These are phyloP conservation scores for Octodon degus DNA, from an alignment of 2,113 vertebrate species.

Conservation along the genomic window DNA sequence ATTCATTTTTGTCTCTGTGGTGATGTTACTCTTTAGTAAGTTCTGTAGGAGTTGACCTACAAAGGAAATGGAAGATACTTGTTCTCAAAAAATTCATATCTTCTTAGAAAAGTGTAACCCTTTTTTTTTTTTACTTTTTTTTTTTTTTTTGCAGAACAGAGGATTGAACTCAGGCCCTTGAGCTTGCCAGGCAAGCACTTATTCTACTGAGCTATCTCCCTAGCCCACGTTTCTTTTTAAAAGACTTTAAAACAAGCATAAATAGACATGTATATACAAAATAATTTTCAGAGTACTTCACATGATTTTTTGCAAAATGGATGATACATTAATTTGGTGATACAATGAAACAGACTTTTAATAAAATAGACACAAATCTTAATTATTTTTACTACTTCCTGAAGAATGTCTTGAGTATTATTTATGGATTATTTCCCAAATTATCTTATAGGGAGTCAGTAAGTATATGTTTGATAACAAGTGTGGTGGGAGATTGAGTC, in stretches of 20 bases:
- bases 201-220: no score
- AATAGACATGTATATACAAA: not conserved
- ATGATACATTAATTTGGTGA: not conserved
- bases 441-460: conserved; percentile 14
- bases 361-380: not conserved
- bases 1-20: not conserved
- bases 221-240: not conserved
- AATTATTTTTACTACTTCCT: not conserved
- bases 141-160: no score
- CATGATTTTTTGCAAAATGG: conserved; percentile 27
- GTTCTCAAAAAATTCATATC: conserved; percentile 30
- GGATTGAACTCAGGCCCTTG: no score
- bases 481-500: not conserved
- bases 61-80: conserved; percentile 17
- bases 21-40: not conserved
- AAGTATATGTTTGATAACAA: conserved; percentile 6
- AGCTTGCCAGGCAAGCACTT: no score
- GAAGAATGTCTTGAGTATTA: conserved; percentile 18
- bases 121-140: not conserved
- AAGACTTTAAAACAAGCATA: conserved; percentile 24
- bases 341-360: conserved; percentile 1
- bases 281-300: conserved; percentile 30
- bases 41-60: conserved; percentile 40
- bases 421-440: conserved; percentile 41
- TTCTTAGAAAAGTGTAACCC: conserved; percentile 18